Evolutionary conservation across 2,888 invertebrate species (phyloP).

Genomic region (Sclerodermus sp.): DNA sequence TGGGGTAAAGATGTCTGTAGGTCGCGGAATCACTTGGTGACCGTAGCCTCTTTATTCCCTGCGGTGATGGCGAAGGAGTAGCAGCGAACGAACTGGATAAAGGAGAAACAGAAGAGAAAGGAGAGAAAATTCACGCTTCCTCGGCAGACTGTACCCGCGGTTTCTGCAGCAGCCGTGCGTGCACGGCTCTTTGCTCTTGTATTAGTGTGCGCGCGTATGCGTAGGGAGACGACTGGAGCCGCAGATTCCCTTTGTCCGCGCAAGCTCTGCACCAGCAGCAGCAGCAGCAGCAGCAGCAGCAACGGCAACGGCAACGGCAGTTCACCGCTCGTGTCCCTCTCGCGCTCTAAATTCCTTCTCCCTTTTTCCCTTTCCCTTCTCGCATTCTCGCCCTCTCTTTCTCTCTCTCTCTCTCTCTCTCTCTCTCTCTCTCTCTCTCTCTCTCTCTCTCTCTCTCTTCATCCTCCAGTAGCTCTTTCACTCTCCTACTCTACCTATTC

Average conservation of each 20-base stretch:
- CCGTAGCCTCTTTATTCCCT: conserved; percentile 27
- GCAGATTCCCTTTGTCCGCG: conserved; percentile 57
- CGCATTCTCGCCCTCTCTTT: conserved; percentile 17
- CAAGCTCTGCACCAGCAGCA: too few species aligned
- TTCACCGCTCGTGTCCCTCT: conserved; percentile 23
- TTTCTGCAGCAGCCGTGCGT: conserved; percentile 2
- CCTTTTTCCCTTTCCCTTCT: conserved; percentile 8
- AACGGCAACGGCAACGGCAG: too few species aligned
- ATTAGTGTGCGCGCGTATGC: conserved; percentile 25
- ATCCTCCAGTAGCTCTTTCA: conserved; percentile 8
- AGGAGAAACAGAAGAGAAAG: conserved; percentile 12
- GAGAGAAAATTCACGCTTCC: conserved; percentile 4
- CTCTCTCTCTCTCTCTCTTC: background rate
- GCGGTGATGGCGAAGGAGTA: background rate
- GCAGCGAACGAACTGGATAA: background rate
- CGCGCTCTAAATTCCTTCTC: conserved; percentile 1
- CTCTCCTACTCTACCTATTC: too few species aligned
- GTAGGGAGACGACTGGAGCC: conserved; percentile 40
- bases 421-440: conserved; percentile 13
- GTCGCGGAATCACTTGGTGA: conserved; percentile 27
- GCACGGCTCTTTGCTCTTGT: conserved; percentile 1
- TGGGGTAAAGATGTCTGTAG: conserved; percentile 10
- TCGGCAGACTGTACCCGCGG: conserved; percentile 1
- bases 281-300: too few species aligned
- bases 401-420: conserved; percentile 17